These are phyloP conservation scores for Bufotes viridis DNA, from an alignment of 2,797 vertebrate species.

Conservation along the genomic window DNA sequence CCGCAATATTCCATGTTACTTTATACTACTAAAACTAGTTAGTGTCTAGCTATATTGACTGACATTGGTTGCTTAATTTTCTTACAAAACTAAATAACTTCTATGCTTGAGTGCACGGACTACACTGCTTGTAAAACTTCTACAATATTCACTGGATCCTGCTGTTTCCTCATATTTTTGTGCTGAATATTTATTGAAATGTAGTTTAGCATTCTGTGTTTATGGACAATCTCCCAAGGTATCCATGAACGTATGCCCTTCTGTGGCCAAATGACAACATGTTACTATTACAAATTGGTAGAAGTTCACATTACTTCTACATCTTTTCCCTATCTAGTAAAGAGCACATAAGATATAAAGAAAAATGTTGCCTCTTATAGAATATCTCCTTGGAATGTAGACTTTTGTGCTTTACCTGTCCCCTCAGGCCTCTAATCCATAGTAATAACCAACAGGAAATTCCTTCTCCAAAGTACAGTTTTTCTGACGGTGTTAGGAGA, in stretches of 20 bases:
- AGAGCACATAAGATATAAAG: conserved; percentile 26
- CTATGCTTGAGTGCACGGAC: neutral
- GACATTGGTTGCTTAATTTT: neutral
- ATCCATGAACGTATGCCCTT: neutral
- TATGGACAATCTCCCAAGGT: neutral
- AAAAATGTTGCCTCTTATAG: conserved; percentile 25
- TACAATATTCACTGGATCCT: neutral
- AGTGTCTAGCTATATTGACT: neutral
- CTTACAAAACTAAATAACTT: neutral
- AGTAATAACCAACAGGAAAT: conserved; percentile 63
- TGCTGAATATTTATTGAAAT: conserved; percentile 4
- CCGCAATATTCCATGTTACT: neutral
- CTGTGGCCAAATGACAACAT: conserved; percentile 25
- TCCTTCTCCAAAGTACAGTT: conserved; percentile 52
- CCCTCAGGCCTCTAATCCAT: conserved; percentile 59
- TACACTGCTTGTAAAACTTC: neutral
- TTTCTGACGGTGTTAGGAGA: conserved; percentile 33
- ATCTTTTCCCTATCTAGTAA: conserved; percentile 11
- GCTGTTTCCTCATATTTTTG: too few species aligned
- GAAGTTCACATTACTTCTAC: conserved; percentile 7
- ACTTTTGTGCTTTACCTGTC: conserved; percentile 58
- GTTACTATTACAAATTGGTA: conserved; percentile 38
- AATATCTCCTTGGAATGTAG: conserved; percentile 56
- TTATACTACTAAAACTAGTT: neutral
- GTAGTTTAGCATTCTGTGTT: neutral